Evolutionary conservation across 2,888 invertebrate genomes (phyloP).

Genomic region (Parnassius smintheus): DNA sequence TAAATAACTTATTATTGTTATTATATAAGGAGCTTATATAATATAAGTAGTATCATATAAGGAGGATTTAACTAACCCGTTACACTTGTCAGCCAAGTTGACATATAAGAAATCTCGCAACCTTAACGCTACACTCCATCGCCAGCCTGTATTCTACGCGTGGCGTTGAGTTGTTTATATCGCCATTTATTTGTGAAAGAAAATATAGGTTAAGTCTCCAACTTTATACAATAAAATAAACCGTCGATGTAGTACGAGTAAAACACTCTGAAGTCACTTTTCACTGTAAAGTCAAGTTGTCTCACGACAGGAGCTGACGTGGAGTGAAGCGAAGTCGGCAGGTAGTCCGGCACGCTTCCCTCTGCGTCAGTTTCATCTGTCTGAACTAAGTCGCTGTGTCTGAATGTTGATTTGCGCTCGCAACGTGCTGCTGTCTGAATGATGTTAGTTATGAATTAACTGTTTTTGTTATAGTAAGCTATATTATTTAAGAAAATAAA

Average conservation of each 20-base stretch:
- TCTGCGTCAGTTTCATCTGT: constrained; percentile 1
- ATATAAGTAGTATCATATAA: no score
- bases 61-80: no score
- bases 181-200: background rate
- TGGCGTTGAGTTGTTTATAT: no score
- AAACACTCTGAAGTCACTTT: constrained; percentile 10
- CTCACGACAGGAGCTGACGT: background rate
- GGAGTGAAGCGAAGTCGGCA: constrained; percentile 3
- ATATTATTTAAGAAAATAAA: no score
- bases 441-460: no score
- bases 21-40: no score
- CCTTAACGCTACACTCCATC: no score
- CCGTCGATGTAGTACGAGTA: constrained; percentile 3
- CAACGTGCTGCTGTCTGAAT: background rate
- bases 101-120: no score
- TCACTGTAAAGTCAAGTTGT: constrained; percentile 6
- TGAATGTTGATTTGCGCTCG: constrained; percentile 3
- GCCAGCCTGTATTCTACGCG: no score
- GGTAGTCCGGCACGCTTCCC: constrained; percentile 4
- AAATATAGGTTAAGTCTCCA: background rate
- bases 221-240: background rate
- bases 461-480: no score
- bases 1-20: no score
- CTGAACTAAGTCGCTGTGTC: background rate
- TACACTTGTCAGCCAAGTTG: no score